A percentile compares a stretch with the other conserved stretches of the same genome.
Evolutionary conservation across 2,888 invertebrate species (phyloP).

Genomic region (Lepidochrysops patricia): DNA sequence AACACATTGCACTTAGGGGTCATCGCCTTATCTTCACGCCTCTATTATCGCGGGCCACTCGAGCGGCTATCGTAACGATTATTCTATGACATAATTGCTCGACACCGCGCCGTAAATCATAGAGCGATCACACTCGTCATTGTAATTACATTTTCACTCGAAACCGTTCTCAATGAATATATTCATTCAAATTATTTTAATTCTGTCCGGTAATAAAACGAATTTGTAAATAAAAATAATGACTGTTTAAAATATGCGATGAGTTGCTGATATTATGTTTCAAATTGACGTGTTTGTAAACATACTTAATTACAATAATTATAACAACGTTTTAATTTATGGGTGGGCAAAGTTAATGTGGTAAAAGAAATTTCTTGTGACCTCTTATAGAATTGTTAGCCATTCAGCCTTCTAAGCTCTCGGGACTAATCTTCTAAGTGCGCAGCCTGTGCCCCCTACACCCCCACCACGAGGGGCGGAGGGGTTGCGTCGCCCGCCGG

Average conservation of each 20-base stretch:
- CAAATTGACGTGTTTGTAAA: not conserved
- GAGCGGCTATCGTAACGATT: conserved; percentile 12
- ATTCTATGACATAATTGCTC: not conserved
- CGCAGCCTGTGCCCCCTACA: conserved; percentile 40
- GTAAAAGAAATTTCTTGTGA: conserved; percentile 27
- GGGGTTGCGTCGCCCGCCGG: conserved; percentile 29
- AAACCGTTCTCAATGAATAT: not conserved
- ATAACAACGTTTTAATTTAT: not conserved
- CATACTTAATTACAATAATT: not conserved
- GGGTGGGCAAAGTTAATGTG: conserved; percentile 21
- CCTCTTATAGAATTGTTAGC: conserved; percentile 40
- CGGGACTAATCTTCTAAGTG: conserved; percentile 73
- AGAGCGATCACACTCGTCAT: not conserved
- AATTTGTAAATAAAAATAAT: not conserved
- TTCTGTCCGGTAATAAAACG: not conserved
- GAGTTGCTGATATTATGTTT: not conserved
- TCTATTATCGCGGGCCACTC: conserved; percentile 36
- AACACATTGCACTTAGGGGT: conserved; percentile 63
- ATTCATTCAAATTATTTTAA: not conserved
- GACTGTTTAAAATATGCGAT: not conserved
- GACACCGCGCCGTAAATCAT: not conserved
- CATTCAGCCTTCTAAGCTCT: conserved; percentile 50
- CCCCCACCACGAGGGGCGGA: conserved; percentile 28
- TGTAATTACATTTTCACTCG: not conserved
- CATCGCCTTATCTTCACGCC: conserved; percentile 65